These are phyloP conservation scores for Corythornis vintsioides DNA, from an alignment of 2,113 vertebrate species.

Conservation along the genomic window DNA sequence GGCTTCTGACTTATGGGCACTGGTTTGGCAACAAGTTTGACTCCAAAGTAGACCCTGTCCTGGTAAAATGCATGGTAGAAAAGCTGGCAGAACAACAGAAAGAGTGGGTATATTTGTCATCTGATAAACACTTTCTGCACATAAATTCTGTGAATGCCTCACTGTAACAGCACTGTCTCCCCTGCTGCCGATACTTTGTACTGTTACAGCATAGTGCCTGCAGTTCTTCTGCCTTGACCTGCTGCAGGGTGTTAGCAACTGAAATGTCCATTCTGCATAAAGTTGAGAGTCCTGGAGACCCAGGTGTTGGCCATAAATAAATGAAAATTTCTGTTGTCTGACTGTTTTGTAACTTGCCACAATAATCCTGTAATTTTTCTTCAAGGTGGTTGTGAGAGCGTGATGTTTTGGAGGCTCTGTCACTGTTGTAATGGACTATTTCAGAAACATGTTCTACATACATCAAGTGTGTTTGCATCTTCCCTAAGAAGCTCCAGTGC, in stretches of 20 bases:
- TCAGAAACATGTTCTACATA: not conserved
- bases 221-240: not conserved
- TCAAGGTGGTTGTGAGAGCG: not conserved
- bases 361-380: not conserved
- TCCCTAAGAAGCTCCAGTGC: not conserved
- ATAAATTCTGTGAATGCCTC: not conserved
- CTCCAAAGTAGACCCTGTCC: constrained; percentile 88
- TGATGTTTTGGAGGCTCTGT: not conserved
- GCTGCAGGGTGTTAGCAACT: not conserved
- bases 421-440: not conserved
- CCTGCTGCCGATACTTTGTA: not conserved
- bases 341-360: not conserved
- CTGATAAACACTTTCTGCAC: constrained; percentile 54
- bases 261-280: not conserved
- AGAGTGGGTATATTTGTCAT: constrained; percentile 67
- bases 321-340: not conserved
- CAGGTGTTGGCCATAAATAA: not conserved
- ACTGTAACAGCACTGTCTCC: not conserved
- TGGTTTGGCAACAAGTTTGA: constrained; percentile 98
- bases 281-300: not conserved
- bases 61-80: constrained; percentile 90
- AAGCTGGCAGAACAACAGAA: constrained; percentile 83
- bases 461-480: not conserved
- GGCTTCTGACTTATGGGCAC: constrained; percentile 88
- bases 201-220: not conserved